A percentile compares a stretch with the other conserved stretches of the same genome.
Evolutionary conservation across 2,888 invertebrate species (phyloP).

Genomic region (Merodon equestris): DNA sequence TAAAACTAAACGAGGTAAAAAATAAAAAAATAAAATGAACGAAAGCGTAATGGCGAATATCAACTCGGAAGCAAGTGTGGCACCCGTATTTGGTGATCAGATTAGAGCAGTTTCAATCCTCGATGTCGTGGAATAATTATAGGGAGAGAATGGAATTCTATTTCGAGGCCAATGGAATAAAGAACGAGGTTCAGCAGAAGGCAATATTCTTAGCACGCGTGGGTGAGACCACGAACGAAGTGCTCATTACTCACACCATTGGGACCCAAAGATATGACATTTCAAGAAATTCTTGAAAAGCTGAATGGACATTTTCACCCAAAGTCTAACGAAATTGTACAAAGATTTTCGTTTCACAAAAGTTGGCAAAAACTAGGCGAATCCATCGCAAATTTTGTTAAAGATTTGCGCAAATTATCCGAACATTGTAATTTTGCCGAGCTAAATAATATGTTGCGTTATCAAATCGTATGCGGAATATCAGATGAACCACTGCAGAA

Average conservation of each 20-base stretch:
- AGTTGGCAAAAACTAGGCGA: conserved; percentile 13
- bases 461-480: conserved; percentile 18
- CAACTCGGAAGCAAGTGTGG: neutral
- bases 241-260: conserved; percentile 19
- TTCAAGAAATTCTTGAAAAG: too few species aligned
- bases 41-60: neutral
- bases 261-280: conserved; percentile 26
- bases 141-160: too few species aligned
- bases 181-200: too few species aligned
- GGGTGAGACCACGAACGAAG: conserved; percentile 27
- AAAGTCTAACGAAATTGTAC: conserved; percentile 23
- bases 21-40: too few species aligned
- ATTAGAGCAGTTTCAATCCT: conserved; percentile 3
- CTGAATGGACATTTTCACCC: conserved; percentile 26
- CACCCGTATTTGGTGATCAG: neutral
- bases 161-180: too few species aligned
- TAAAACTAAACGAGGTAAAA: too few species aligned
- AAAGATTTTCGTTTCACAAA: conserved; percentile 15
- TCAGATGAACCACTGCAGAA: conserved; percentile 12
- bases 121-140: too few species aligned
- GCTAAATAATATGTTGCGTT: conserved; percentile 19
- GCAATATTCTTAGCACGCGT: conserved; percentile 26
- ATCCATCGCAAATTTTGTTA: conserved; percentile 26
- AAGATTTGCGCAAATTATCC: too few species aligned
- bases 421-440: conserved; percentile 25